Base-by-base conservation (phyloP, 2,113 vertebrate species). In the Ivindomyrus marchei region DNA sequence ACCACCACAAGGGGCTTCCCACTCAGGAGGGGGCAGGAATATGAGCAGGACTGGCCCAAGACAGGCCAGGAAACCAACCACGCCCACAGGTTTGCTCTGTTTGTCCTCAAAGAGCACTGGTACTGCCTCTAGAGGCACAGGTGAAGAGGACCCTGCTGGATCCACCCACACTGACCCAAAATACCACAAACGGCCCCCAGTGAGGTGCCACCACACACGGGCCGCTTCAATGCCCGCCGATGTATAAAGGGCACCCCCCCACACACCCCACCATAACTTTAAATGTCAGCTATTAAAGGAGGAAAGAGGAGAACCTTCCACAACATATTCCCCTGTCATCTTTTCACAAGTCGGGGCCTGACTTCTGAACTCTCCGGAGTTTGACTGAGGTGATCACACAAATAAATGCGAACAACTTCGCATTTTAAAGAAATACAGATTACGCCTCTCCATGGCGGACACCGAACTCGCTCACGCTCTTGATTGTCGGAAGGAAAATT, bases 241-340 rank as follows among this genome's bases (percentile, higher is more conserved):
- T 80, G 31, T 46, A 89, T 89, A 80, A 77, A 89, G 66, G 47
- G 36, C 88, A 49, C 19, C 21, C 8, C 39, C 50, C 39, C 36
- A 17, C 6, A 4, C 89, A 24, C 52, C 27, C 21, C 50, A 62
- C 36, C 46, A 8, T 19, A 84, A 15, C 56, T 9, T 88, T 74
- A 74, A 88, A 88, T 70, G 88, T 88, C 88, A 88, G 4, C 62
- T 74, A 88, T 49, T 88, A 74, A 70, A 42, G 56, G 50, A 11
- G 36, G n/a, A 70, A 45, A 46, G 31, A n/a, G 53, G 62, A 70
- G 45, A 46, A 46, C 42, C 31, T 27, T 56, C 49, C 53, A 62
- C 19, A 74, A 80, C 77, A 89, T 27, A 62, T 62, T 89, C 11
- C 13, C 83, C 36, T 47, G 52, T 77, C 17, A 36, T 80, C 17